Evolutionary conservation across 2,888 invertebrate species (phyloP).

Genomic region (Apodemia mormo): DNA sequence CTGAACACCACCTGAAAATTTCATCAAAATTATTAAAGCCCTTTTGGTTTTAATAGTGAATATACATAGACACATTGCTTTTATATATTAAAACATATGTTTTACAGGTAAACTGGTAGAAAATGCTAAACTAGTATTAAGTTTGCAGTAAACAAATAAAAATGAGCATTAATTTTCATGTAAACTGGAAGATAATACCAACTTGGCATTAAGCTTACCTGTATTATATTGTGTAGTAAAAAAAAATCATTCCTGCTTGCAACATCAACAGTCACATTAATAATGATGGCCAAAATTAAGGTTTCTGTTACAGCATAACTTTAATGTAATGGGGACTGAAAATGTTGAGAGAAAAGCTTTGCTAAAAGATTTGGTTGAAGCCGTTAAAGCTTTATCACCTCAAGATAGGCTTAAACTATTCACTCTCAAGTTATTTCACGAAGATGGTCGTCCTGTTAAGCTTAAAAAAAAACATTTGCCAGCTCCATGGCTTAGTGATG

Average conservation of each 20-base stretch:
- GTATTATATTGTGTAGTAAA: too few relatives aligned
- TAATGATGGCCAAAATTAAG: neutral
- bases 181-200: conserved; percentile 1
- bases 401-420: conserved; percentile 4
- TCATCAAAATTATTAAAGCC: too few relatives aligned
- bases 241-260: neutral
- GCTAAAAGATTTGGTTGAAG: neutral
- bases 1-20: too few relatives aligned
- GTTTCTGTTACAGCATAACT: conserved; percentile 11
- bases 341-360: neutral
- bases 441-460: conserved; percentile 10
- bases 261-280: neutral
- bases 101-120: conserved; percentile 4
- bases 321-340: neutral
- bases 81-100: neutral
- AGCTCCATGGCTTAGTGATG: conserved; percentile 1
- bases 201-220: neutral
- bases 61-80: too few relatives aligned
- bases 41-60: too few relatives aligned
- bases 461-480: conserved; percentile 15
- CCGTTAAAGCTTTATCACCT: neutral
- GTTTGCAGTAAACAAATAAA: neutral
- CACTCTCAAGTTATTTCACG: conserved; percentile 5
- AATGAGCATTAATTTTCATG: neutral
- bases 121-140: neutral